These are phyloP conservation scores for Dryobota labecula DNA, from an alignment of 2,888 invertebrate genomes.

Conservation along the genomic window DNA sequence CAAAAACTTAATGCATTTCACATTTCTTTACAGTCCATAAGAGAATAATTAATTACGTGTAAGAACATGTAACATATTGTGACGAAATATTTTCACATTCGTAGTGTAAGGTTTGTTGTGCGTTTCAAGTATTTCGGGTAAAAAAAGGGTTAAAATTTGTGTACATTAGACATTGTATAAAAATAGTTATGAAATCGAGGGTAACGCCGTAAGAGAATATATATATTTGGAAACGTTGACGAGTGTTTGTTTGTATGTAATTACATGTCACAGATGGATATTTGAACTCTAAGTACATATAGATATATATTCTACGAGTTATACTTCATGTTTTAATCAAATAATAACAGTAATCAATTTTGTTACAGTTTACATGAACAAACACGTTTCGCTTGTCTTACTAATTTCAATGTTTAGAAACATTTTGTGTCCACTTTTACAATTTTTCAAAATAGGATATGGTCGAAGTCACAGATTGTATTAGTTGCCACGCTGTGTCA, in stretches of 20 bases:
- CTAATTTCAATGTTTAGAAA: constrained; percentile 69
- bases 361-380: constrained; percentile 81
- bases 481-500: constrained; percentile 73
- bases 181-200: constrained; percentile 86
- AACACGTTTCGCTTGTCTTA: constrained; percentile 85
- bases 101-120: constrained; percentile 89
- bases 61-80: constrained; percentile 87
- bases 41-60: constrained; percentile 84
- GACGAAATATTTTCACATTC: constrained; percentile 90
- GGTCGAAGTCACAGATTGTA: constrained; percentile 64
- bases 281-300: constrained; percentile 83
- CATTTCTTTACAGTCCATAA: constrained; percentile 90
- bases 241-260: constrained; percentile 88
- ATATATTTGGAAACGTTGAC: constrained; percentile 89
- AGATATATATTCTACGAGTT: constrained; percentile 82
- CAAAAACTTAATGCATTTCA: constrained; percentile 90
- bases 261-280: constrained; percentile 85
- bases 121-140: constrained; percentile 86
- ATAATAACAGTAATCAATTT: constrained; percentile 77
- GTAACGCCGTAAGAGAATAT: constrained; percentile 88
- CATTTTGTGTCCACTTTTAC: constrained; percentile 64
- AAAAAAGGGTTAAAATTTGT: constrained; percentile 85
- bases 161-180: constrained; percentile 88
- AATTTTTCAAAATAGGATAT: constrained; percentile 51
- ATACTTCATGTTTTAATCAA: constrained; percentile 81